Conservation (phyloP, 2,797 vertebrate species). For the Alcedo quadribrachys region DNA sequence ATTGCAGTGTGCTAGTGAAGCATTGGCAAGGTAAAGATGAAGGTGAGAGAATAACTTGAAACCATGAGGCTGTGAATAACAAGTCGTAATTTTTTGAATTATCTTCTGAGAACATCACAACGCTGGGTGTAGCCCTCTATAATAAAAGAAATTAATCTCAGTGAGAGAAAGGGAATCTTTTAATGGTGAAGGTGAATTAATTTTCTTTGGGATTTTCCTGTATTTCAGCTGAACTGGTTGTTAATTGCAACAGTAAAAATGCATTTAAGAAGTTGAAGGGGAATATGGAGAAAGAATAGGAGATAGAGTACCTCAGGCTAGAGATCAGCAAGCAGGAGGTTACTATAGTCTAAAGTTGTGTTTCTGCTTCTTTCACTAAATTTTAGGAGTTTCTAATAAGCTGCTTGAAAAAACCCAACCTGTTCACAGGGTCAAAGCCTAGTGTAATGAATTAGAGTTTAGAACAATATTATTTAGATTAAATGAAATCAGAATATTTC, state of each 20-base stretch:
- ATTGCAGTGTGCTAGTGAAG: conserved; percentile 46
- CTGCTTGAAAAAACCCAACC: fast-evolving
- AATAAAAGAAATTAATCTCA: conserved; percentile 5
- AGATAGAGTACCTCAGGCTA: conserved; percentile 24
- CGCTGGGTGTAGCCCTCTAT: conserved; percentile 3
- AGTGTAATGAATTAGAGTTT: neutral
- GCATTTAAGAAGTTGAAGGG: conserved; percentile 17
- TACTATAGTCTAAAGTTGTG: neutral
- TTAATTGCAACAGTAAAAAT: conserved; percentile 56
- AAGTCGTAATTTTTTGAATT: conserved; percentile 56
- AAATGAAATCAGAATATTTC: neutral
- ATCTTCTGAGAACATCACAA: conserved; percentile 12
- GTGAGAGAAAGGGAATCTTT: conserved; percentile 5
- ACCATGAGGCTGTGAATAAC: conserved; percentile 45
- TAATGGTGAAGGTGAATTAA: conserved; percentile 19
- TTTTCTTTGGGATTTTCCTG: conserved; percentile 35
- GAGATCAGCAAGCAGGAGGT: neutral
- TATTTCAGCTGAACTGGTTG: conserved; percentile 34
- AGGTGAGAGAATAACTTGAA: conserved; percentile 3
- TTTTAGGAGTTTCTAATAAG: conserved; percentile 56
- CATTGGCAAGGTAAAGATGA: conserved; percentile 32
- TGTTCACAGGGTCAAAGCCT: neutral
- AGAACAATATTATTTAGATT: neutral
- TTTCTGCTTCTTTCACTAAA: conserved; percentile 26
- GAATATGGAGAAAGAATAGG: conserved; percentile 19